Conservation (phyloP, 2,888 invertebrate genomes). For the Corbicula japonica region DNA sequence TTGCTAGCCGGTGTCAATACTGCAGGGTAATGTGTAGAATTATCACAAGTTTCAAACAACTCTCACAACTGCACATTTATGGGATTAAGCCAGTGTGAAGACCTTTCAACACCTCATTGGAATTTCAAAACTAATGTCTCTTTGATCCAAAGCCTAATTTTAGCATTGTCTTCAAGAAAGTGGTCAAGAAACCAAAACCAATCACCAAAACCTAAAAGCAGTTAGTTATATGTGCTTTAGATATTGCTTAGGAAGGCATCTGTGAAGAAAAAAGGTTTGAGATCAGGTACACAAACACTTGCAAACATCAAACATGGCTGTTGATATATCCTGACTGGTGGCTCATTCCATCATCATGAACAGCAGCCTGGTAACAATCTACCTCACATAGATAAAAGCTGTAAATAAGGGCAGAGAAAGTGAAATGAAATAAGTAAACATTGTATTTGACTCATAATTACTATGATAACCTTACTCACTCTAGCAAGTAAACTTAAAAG, state of each 20-base stretch:
- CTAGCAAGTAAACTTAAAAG: background rate
- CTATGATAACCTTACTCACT: constrained; percentile 11
- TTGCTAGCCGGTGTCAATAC: too few relatives aligned
- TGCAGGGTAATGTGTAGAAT: too few relatives aligned
- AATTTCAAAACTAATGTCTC: too few relatives aligned
- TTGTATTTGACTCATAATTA: constrained; percentile 7
- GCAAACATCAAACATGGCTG: background rate
- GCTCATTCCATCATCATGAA: constrained; percentile 1
- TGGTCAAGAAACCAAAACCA: too few relatives aligned
- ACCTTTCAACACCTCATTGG: too few relatives aligned
- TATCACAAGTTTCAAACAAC: too few relatives aligned
- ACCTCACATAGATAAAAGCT: background rate
- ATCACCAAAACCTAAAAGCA: background rate
- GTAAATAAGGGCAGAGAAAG: constrained; percentile 19
- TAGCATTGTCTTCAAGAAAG: too few relatives aligned
- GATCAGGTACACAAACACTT: constrained; percentile 1
- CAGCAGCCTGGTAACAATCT: constrained; percentile 19
- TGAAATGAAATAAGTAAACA: constrained; percentile 29
- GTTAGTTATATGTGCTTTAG: background rate
- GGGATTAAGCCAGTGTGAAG: too few relatives aligned
- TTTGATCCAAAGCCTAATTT: too few relatives aligned
- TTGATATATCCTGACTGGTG: background rate
- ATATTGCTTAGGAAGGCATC: background rate
- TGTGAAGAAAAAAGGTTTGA: background rate
- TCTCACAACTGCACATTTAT: too few relatives aligned